phyloP scores from a whole-genome alignment of 2,888 invertebrate species.

The Lithophane socia region DNA sequence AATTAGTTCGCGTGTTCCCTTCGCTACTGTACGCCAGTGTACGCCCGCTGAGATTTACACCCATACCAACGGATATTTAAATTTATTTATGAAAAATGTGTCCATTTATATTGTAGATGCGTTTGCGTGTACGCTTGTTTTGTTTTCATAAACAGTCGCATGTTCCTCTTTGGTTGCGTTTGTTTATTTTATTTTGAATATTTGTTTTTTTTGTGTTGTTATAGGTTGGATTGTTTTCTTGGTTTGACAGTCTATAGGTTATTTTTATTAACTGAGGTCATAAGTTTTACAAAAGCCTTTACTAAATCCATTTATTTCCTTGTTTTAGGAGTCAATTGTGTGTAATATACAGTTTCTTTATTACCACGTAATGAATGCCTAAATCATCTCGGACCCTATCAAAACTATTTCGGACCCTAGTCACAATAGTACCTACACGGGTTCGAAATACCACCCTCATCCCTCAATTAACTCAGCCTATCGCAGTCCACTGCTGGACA shows the following conservation, averaged over 20 bases:
- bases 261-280: not conserved
- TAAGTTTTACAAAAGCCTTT: not conserved
- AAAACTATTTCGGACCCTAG: not conserved
- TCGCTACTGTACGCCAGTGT: conserved; percentile 82
- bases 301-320: not conserved
- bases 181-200: conserved; percentile 38
- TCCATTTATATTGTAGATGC: conserved; percentile 70
- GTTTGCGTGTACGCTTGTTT: conserved; percentile 70
- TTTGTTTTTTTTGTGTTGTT: conserved; percentile 26
- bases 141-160: conserved; percentile 62
- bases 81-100: conserved; percentile 84
- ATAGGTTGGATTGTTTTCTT: conserved; percentile 21
- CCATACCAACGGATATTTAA: conserved; percentile 77
- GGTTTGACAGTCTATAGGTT: not conserved
- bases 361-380: not conserved
- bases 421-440: too few relatives aligned
- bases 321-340: too few relatives aligned
- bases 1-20: conserved; percentile 85
- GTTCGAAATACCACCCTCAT: not conserved
- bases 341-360: too few relatives aligned
- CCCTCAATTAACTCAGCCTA: too few relatives aligned
- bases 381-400: too few relatives aligned
- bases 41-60: conserved; percentile 79
- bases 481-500: too few relatives aligned
- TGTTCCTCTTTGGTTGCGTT: conserved; percentile 34